Conservation (phyloP, 2,113 vertebrate genomes). For the Aix galericulata region DNA sequence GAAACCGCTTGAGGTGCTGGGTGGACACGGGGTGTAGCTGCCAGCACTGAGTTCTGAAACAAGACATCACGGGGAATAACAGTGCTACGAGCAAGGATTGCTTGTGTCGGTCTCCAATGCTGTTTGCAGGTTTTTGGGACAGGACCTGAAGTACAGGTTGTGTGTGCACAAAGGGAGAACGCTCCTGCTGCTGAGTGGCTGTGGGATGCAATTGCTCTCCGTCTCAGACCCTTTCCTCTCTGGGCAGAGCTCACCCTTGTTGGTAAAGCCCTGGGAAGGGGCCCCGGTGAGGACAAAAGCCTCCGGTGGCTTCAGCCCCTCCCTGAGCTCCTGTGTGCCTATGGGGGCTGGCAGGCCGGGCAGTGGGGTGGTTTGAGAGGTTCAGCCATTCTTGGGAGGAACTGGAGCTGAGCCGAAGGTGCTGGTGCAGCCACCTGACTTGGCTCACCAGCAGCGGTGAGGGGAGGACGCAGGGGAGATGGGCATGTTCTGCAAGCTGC, state of each 20-base stretch:
- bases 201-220: background rate
- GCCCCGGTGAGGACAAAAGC: background rate
- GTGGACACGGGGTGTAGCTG: background rate
- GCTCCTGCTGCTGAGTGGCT: background rate
- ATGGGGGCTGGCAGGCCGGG: accelerated
- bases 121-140: background rate
- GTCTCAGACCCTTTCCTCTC: background rate
- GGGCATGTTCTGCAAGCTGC: conserved; percentile 18
- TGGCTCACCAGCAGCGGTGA: background rate
- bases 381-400: background rate
- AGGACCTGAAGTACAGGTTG: accelerated
- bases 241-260: background rate
- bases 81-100: background rate
- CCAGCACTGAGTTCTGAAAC: background rate
- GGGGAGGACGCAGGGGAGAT: background rate
- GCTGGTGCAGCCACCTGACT: conserved; percentile 2
- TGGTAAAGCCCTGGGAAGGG: background rate
- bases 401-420: background rate
- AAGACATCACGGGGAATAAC: background rate
- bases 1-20: background rate
- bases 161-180: background rate
- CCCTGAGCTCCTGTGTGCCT: accelerated
- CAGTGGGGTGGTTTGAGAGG: accelerated
- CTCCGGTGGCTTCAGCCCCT: background rate
- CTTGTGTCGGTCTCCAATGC: background rate